Conservation (phyloP, 2,888 invertebrate genomes). For the Cantharis nigra region DNA sequence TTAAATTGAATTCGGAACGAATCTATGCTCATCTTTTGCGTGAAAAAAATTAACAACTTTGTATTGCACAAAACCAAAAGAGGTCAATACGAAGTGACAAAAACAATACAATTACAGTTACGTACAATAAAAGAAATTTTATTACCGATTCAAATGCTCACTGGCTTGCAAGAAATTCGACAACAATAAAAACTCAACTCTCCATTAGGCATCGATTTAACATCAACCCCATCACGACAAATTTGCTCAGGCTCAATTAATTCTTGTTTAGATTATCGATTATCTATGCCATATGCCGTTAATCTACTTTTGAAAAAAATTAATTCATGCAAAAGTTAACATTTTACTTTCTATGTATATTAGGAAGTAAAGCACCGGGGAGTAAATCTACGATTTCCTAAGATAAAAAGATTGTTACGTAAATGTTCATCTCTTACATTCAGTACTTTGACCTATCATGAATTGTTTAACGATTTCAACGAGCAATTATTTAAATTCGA, state of each 20-base stretch:
- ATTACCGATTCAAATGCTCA: not conserved
- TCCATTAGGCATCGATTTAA: not conserved
- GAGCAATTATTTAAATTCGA: conserved; percentile 2
- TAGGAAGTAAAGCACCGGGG: not conserved
- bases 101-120: not conserved
- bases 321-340: not conserved
- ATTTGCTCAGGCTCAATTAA: not conserved
- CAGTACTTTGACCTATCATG: conserved; percentile 19
- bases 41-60: not conserved
- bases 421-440: conserved; percentile 6
- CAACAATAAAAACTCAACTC: not conserved
- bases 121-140: not conserved
- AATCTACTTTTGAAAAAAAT: not conserved
- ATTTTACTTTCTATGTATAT: not conserved
- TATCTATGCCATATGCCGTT: not conserved
- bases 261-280: not conserved
- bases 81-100: not conserved
- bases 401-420: not conserved
- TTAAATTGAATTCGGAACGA: not conserved
- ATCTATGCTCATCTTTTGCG: not conserved
- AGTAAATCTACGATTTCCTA: not conserved
- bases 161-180: not conserved
- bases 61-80: not conserved
- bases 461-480: not conserved
- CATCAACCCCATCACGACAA: not conserved